Evolutionary conservation across 2,888 invertebrate species (phyloP).

Genomic region (Aphidoletes aphidimyza): DNA sequence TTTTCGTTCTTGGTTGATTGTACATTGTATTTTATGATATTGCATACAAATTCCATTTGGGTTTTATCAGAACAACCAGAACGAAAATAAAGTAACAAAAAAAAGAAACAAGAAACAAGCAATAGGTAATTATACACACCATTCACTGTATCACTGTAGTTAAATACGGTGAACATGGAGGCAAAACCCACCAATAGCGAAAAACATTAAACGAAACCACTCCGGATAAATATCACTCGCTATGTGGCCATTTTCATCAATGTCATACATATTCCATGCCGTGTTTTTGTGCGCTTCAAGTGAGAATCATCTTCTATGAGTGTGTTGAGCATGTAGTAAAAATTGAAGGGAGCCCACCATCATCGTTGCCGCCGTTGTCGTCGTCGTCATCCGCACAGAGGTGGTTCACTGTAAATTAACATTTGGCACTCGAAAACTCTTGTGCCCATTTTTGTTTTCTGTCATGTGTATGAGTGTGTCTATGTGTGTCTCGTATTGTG

Average conservation of each 20-base stretch:
- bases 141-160: neutral
- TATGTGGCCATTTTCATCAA: slow-evolving; percentile 36
- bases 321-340: neutral
- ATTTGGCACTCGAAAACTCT: neutral
- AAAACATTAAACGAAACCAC: neutral
- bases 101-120: neutral
- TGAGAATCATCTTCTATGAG: neutral
- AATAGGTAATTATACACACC: neutral
- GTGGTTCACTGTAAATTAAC: neutral
- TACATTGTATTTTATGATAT: slow-evolving; percentile 5
- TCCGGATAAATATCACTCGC: slow-evolving; percentile 10
- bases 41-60: neutral
- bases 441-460: too few relatives aligned
- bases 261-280: neutral
- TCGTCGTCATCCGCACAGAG: neutral
- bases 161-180: neutral
- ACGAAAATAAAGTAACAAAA: neutral
- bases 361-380: too few relatives aligned
- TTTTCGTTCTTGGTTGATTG: neutral
- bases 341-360: neutral
- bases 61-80: neutral
- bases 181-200: slow-evolving; percentile 23
- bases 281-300: neutral
- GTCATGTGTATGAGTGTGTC: too few relatives aligned
- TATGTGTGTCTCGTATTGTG: too few relatives aligned